Percentiles rank a stretch among this genome's conserved stretches.
These are phyloP conservation scores for Tiaroga cobitis DNA, from an alignment of 2,797 vertebrate species.

Conservation along the genomic window DNA sequence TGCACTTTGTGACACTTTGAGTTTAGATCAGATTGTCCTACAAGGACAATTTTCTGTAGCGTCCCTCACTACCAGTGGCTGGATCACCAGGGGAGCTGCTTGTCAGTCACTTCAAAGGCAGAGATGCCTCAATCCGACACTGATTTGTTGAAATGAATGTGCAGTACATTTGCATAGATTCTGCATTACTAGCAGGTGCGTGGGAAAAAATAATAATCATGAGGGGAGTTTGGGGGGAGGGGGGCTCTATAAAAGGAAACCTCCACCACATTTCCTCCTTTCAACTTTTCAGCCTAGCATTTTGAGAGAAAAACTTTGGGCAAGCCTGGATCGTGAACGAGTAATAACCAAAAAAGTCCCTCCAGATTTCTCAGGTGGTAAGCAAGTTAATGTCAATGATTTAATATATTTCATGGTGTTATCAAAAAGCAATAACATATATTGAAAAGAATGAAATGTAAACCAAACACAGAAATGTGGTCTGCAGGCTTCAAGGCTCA, in stretches of 20 bases:
- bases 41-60: slow-evolving; percentile 57
- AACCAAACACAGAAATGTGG: slow-evolving; percentile 7
- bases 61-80: slow-evolving; percentile 28
- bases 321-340: not conserved
- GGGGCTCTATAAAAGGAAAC: slow-evolving; percentile 55
- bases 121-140: slow-evolving; percentile 37
- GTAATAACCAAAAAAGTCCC: slow-evolving; percentile 5
- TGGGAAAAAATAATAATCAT: slow-evolving; percentile 53
- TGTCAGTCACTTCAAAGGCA: slow-evolving; percentile 53
- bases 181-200: slow-evolving; percentile 56
- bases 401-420: not conserved
- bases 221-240: not conserved
- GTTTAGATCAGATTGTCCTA: slow-evolving; percentile 57
- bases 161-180: slow-evolving; percentile 55
- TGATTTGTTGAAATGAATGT: slow-evolving; percentile 47
- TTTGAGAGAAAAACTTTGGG: slow-evolving; percentile 28
- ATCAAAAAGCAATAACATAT: slow-evolving; percentile 7
- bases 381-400: slow-evolving; percentile 5
- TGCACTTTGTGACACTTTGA: slow-evolving; percentile 49
- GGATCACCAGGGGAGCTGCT: slow-evolving; percentile 41
- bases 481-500: not conserved
- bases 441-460: slow-evolving; percentile 25
- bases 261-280: slow-evolving; percentile 40
- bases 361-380: slow-evolving; percentile 6
- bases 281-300: slow-evolving; percentile 44